A percentile compares a stretch with the other conserved stretches of the same genome.
phyloP scores from a whole-genome alignment of 1,140 invertebrate genomes.

The Zaprionus africanus region DNA sequence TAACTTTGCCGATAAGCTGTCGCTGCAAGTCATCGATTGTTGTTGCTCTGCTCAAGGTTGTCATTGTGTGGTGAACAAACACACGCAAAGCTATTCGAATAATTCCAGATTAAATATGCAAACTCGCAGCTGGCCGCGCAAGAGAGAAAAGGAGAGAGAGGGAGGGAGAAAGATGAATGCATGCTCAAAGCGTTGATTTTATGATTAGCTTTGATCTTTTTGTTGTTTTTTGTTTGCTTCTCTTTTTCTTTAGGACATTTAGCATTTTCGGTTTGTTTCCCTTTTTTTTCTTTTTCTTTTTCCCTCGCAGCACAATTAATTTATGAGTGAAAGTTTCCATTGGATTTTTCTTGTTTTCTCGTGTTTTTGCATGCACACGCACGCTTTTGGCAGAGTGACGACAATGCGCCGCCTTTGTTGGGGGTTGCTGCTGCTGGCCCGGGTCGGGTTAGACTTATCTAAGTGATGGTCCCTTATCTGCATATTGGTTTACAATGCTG shows the following conservation, averaged over 20 bases:
- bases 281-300: slow-evolving; percentile 24
- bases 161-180: background rate
- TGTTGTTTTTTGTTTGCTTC: slow-evolving; percentile 8
- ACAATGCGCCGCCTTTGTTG: slow-evolving; percentile 60
- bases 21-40: slow-evolving; percentile 5
- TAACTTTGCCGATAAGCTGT: slow-evolving; percentile 21
- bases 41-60: slow-evolving; percentile 53
- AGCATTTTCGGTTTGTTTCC: slow-evolving; percentile 42
- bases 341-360: slow-evolving; percentile 13
- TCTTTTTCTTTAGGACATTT: slow-evolving; percentile 55
- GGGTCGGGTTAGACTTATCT: slow-evolving; percentile 59
- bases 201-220: slow-evolving; percentile 50
- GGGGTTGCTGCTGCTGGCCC: slow-evolving; percentile 33
- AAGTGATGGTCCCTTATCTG: slow-evolving; percentile 70
- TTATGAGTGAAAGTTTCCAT: slow-evolving; percentile 77
- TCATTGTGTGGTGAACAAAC: slow-evolving; percentile 40
- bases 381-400: background rate
- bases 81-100: slow-evolving; percentile 45
- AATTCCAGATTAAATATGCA: slow-evolving; percentile 69
- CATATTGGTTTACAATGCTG: slow-evolving; percentile 68
- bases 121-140: slow-evolving; percentile 27
- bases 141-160: slow-evolving; percentile 12
- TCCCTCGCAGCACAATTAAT: slow-evolving; percentile 65
- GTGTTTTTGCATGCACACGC: slow-evolving; percentile 60
- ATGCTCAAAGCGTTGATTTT: slow-evolving; percentile 38